These are phyloP conservation scores for Osmerus eperlanus DNA, from an alignment of 2,113 vertebrate genomes.

Conservation along the genomic window DNA sequence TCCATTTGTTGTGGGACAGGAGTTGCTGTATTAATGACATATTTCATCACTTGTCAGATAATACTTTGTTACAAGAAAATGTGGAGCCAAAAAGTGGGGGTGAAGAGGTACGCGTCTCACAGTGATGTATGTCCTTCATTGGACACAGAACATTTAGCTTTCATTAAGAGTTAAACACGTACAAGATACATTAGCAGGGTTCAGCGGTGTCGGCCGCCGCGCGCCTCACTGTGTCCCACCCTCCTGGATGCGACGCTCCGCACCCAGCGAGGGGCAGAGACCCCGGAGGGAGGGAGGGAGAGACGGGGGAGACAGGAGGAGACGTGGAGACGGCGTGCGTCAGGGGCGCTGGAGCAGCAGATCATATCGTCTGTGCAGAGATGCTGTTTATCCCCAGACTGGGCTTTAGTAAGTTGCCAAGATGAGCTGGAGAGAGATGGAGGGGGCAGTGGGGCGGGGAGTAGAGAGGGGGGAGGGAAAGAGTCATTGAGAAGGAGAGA, in stretches of 20 bases:
- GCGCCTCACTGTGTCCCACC: conserved; percentile 60
- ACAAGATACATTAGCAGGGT: conserved; percentile 76
- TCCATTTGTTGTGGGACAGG: conserved; percentile 17
- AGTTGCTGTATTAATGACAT: conserved; percentile 37
- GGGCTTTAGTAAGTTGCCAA: no score
- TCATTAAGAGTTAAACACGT: conserved; percentile 81
- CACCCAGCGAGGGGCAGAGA: conserved; percentile 30
- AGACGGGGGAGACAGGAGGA: conserved; percentile 26
- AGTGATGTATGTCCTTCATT: conserved; percentile 76
- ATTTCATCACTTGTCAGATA: conserved; percentile 35
- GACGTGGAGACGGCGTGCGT: conserved; percentile 11
- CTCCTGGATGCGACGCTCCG: conserved; percentile 68
- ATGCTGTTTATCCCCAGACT: no score
- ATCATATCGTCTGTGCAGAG: no score
- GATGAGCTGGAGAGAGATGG: conserved; percentile 33
- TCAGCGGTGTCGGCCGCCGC: conserved; percentile 53
- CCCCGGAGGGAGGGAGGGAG: not conserved
- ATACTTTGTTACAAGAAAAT: conserved; percentile 39
- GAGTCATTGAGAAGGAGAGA: not conserved
- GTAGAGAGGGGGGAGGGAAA: conserved; percentile 16
- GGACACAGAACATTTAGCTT: conserved; percentile 82
- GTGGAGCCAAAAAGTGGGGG: conserved; percentile 42
- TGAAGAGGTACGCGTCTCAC: conserved; percentile 40
- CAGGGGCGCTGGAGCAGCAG: no score
- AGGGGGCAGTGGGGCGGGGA: conserved; percentile 8